phyloP scores from a whole-genome alignment of 1,140 invertebrate genomes.

The Dolichoris vasculosae region DNA sequence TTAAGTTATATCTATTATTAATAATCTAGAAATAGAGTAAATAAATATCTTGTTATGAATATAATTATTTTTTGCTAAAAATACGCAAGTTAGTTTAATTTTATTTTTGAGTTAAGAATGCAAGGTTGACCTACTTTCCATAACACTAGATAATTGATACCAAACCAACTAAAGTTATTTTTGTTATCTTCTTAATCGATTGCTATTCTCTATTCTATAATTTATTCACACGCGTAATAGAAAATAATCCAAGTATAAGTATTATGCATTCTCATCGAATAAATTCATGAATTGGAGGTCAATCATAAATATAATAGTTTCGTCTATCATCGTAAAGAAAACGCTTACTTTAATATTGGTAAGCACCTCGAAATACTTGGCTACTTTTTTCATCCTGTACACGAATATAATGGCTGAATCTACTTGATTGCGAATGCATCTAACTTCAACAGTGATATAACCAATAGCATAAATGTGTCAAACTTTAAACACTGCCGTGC shows the following conservation, averaged over 20 bases:
- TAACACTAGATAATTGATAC: conserved; percentile 14
- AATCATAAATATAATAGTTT: too few relatives aligned
- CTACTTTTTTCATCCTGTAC: background rate
- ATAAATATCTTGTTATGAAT: background rate
- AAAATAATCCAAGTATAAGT: background rate
- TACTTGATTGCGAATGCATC: background rate
- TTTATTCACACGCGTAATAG: background rate
- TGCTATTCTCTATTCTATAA: background rate
- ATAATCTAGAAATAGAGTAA: too few relatives aligned
- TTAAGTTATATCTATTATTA: too few relatives aligned
- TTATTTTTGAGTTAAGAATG: background rate
- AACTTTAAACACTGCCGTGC: background rate
- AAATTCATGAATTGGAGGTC: too few relatives aligned
- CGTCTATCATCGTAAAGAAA: too few relatives aligned
- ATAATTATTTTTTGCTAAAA: background rate
- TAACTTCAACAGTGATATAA: background rate
- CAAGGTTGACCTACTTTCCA: background rate
- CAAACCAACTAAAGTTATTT: background rate
- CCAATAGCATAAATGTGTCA: background rate
- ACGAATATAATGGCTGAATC: background rate
- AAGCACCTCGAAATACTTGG: background rate
- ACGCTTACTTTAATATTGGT: too few relatives aligned
- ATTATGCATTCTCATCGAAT: too few relatives aligned
- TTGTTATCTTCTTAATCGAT: background rate
- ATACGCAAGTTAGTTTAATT: background rate